phyloP scores from a whole-genome alignment of 2,797 vertebrate genomes.

The Decapterus maruadsi region DNA sequence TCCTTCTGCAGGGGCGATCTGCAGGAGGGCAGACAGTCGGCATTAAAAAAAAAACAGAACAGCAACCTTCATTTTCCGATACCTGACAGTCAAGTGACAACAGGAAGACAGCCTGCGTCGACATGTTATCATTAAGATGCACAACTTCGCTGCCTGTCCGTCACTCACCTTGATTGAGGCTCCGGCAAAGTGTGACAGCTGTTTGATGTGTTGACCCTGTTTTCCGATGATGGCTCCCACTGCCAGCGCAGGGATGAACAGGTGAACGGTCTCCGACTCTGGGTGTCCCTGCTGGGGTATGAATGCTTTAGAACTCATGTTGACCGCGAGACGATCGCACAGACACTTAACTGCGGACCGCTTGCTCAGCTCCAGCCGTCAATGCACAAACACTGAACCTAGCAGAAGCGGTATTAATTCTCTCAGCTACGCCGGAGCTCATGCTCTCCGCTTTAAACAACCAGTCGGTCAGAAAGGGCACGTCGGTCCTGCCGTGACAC shows the following conservation, averaged over 20 bases:
- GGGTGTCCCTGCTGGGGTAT: conserved; percentile 88
- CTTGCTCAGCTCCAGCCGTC: conserved; percentile 7
- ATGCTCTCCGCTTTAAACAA: neutral
- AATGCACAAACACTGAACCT: neutral
- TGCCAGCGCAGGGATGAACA: conserved; percentile 97
- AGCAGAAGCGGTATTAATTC: conserved; percentile 17
- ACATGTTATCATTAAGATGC: conserved; percentile 32
- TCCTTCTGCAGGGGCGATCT: conserved; percentile 97
- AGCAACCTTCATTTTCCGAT: neutral
- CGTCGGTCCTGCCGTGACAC: neutral
- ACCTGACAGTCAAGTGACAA: conserved; percentile 12
- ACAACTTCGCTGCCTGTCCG: conserved; percentile 3
- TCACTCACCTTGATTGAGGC: conserved; percentile 96
- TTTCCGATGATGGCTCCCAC: conserved; percentile 99
- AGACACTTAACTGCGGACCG: neutral
- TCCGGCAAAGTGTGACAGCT: conserved; percentile 97
- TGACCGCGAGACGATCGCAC: neutral
- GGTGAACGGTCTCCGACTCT: conserved; percentile 96
- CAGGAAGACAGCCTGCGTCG: neutral
- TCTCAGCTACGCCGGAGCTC: conserved; percentile 12
- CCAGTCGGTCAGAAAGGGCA: neutral
- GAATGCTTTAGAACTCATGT: conserved; percentile 32
- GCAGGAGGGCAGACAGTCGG: conserved; percentile 1
- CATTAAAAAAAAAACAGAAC: neutral
- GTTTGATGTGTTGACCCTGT: conserved; percentile 99